These are phyloP conservation scores for Bursaphelenchus mucronatus DNA, from an alignment of 1,140 invertebrate species.

Conservation along the genomic window DNA sequence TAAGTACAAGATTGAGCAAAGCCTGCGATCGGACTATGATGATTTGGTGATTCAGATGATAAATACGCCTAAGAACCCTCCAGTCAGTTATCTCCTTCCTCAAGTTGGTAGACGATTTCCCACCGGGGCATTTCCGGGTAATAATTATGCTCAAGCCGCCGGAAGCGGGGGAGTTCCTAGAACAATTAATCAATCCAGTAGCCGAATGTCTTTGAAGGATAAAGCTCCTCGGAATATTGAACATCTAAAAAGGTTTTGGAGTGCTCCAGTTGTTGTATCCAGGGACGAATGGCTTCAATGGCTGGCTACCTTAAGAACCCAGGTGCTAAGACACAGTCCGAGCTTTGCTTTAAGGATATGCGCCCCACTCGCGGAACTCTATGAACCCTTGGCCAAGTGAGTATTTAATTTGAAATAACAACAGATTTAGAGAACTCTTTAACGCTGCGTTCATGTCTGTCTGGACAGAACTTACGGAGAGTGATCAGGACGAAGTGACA, in stretches of 20 bases:
- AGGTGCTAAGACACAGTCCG: slow-evolving; percentile 87
- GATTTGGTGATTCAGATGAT: slow-evolving; percentile 13
- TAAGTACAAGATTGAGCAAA: slow-evolving; percentile 80
- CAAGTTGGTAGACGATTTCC: slow-evolving; percentile 10
- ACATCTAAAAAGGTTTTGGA: slow-evolving; percentile 41
- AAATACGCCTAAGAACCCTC: background rate
- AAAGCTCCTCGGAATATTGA: slow-evolving; percentile 28
- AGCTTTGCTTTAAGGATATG: slow-evolving; percentile 84
- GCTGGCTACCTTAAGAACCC: slow-evolving; percentile 79
- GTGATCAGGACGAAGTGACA: slow-evolving; percentile 79
- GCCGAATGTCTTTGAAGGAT: no score
- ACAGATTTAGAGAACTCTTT: slow-evolving; percentile 75
- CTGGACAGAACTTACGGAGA: slow-evolving; percentile 85
- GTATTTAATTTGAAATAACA: slow-evolving; percentile 6
- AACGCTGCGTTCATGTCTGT: slow-evolving; percentile 98
- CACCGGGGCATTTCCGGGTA: background rate
- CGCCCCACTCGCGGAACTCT: slow-evolving; percentile 83
- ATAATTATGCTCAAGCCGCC: no score
- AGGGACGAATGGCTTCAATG: slow-evolving; percentile 97
- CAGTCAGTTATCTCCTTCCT: slow-evolving; percentile 5
- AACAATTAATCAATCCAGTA: no score
- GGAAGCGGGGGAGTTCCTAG: no score
- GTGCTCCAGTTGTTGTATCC: slow-evolving; percentile 31
- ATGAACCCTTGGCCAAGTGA: slow-evolving; percentile 77
- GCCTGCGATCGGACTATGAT: slow-evolving; percentile 36